Conservation (phyloP, 2,888 invertebrate species). For the Phortica okadai region DNA sequence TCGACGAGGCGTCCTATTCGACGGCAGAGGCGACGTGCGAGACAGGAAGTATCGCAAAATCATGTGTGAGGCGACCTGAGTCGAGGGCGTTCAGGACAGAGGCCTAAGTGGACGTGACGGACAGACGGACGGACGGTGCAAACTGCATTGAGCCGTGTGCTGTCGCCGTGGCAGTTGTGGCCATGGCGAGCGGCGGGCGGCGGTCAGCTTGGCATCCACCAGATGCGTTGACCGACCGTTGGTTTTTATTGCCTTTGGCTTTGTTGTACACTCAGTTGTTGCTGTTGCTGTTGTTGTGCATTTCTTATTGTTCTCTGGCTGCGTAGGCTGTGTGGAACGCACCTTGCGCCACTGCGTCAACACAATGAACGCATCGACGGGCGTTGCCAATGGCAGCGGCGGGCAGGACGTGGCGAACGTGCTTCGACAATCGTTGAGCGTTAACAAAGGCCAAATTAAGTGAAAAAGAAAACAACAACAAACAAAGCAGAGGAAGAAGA, state of each 20-base stretch:
- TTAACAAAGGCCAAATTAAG: conserved; percentile 22
- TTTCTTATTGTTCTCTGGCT: not conserved
- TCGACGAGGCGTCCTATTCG: too few relatives aligned
- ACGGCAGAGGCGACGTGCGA: too few relatives aligned
- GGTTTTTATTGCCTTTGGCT: not conserved
- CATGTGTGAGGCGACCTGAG: too few relatives aligned
- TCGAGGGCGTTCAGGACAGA: too few relatives aligned
- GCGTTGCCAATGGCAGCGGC: not conserved
- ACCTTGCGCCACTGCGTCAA: not conserved
- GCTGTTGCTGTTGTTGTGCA: not conserved
- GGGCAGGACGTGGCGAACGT: not conserved
- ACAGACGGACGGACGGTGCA: too few relatives aligned
- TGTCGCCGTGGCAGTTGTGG: too few relatives aligned
- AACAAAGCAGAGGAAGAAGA: not conserved
- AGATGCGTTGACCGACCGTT: not conserved
- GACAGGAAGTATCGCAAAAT: too few relatives aligned
- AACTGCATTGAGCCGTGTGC: too few relatives aligned
- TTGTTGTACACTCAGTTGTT: not conserved
- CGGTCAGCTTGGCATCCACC: not conserved
- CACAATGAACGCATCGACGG: not conserved
- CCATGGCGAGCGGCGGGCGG: not conserved
- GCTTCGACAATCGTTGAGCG: not conserved
- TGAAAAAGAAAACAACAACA: not conserved
- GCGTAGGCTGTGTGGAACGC: not conserved
- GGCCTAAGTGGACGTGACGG: too few relatives aligned